Base-by-base conservation (phyloP, 2,888 invertebrate genomes). In the Noctua janthina region DNA sequence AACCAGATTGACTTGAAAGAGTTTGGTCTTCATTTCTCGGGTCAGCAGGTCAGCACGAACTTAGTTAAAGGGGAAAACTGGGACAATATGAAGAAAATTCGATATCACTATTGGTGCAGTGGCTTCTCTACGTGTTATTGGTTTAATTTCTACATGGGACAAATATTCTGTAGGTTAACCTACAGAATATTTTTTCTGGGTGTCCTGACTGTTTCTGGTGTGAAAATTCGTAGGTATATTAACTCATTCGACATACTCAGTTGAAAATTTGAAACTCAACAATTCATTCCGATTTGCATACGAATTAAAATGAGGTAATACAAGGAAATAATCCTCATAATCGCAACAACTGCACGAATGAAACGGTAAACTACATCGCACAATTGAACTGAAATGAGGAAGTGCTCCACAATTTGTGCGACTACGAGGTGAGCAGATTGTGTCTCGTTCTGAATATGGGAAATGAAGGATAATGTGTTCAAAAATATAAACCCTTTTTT, bases 361-460 rank as follows among this genome's bases (percentile, higher is more conserved):
- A 71, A 76, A 59, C 80, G 54, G n/a, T 74, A 70, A 81, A 81
- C 70, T 80, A 39, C 83, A 85, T 80, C 77, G 73, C 62, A 85
- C 83, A 83, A 83, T 81, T 85, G 83, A 81, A 81, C 74, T 62
- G 59, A 75, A 86, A 85, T 85, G 81, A 86, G 85, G 85, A 86
- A 86, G 70, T 81, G 85, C 76, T 74, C 85, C 56, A 85, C 76
- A 66, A 85, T 46, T 76, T 75, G 79, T 68, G n/a, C 64, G 74
- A 46, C 46, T n/a, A 68, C 68, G 46, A 77, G 64, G 76, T 76
- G 62, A 74, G 56, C 51, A 59, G 74, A 77, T 72, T 68, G 81
- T 77, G 49, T 17, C 62, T 70, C 39, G 7, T n/a, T 67, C 59
- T 84, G 56, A 64, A 77, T 74, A 67, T 46, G 69, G 2, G 29